Conservation (phyloP, 2,888 invertebrate species). For the Chesias legatella region DNA sequence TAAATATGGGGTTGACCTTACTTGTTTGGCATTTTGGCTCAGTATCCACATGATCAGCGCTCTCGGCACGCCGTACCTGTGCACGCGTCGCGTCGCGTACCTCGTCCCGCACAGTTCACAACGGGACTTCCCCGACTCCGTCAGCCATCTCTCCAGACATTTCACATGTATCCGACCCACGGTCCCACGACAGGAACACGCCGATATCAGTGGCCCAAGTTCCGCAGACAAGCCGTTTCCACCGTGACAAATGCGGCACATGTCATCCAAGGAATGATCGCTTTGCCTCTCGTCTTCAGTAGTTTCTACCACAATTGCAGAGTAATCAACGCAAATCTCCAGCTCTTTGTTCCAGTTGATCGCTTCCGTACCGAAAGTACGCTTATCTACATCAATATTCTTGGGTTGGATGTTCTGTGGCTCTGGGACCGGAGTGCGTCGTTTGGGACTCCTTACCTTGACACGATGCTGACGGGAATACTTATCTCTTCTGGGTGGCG, state of each 20-base stretch:
- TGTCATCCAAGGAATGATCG: conserved; percentile 57
- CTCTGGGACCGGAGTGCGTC: conserved; percentile 37
- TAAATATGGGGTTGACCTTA: conserved; percentile 29
- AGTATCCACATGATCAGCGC: conserved; percentile 83
- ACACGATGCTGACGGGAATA: conserved; percentile 52
- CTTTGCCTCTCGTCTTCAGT: conserved; percentile 44
- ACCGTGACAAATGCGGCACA: conserved; percentile 75
- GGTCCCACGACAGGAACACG: conserved; percentile 81
- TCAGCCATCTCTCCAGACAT: conserved; percentile 88
- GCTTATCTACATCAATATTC: conserved; percentile 25
- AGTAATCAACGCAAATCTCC: conserved; percentile 31
- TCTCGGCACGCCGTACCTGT: conserved; percentile 77
- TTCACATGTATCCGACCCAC: conserved; percentile 86
- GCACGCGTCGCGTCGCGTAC: conserved; percentile 83
- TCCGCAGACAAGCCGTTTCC: conserved; percentile 52
- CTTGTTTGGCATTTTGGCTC: conserved; percentile 74
- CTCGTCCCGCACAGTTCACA: conserved; percentile 87
- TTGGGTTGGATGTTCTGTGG: conserved; percentile 25
- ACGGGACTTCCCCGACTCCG: conserved; percentile 84
- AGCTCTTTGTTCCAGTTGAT: conserved; percentile 46
- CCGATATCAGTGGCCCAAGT: conserved; percentile 61
- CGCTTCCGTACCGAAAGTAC: conserved; percentile 36
- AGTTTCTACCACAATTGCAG: conserved; percentile 25
- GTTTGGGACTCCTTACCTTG: conserved; percentile 64
- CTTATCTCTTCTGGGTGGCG: conserved; percentile 42